These are phyloP conservation scores for Epinotia bilunana DNA, from an alignment of 2,888 invertebrate species.

Conservation along the genomic window DNA sequence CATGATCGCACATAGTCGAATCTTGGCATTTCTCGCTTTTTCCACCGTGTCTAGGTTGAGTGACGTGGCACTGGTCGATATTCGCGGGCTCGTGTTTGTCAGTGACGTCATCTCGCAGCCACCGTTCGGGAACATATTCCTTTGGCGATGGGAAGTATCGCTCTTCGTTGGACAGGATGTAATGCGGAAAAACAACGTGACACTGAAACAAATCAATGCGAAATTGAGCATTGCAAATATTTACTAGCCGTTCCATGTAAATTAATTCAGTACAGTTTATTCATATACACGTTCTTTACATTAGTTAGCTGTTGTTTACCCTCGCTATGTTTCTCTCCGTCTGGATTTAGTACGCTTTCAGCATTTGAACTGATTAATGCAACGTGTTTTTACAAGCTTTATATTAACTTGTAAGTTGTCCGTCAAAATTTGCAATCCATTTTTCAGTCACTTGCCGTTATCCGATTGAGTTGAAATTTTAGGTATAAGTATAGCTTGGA, in stretches of 20 bases:
- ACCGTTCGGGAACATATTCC: conserved; percentile 90
- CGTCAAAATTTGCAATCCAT: too few relatives aligned
- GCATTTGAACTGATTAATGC: conserved; percentile 19
- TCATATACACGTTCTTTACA: not conserved
- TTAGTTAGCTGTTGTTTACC: conserved; percentile 9
- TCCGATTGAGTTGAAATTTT: too few relatives aligned
- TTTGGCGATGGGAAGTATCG: conserved; percentile 89
- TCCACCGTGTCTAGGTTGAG: conserved; percentile 29
- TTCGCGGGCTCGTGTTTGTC: conserved; percentile 44
- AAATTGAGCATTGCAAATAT: not conserved
- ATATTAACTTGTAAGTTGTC: too few relatives aligned
- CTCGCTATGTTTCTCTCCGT: conserved; percentile 3
- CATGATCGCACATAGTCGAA: conserved; percentile 48
- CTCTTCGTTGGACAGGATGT: conserved; percentile 89
- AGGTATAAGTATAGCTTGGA: too few relatives aligned
- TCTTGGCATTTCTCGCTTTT: conserved; percentile 12
- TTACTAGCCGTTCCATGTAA: not conserved
- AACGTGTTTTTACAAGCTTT: too few relatives aligned
- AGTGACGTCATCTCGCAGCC: conserved; percentile 85
- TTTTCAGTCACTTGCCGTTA: too few relatives aligned
- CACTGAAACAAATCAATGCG: conserved; percentile 82
- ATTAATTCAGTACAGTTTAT: not conserved
- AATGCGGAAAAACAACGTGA: conserved; percentile 91
- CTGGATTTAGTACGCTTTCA: conserved; percentile 23
- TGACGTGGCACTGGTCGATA: conserved; percentile 24